A percentile compares a stretch with the other conserved stretches of the same genome.
phyloP scores from a whole-genome alignment of 2,797 vertebrate species.

The Carcharodon carcharias region DNA sequence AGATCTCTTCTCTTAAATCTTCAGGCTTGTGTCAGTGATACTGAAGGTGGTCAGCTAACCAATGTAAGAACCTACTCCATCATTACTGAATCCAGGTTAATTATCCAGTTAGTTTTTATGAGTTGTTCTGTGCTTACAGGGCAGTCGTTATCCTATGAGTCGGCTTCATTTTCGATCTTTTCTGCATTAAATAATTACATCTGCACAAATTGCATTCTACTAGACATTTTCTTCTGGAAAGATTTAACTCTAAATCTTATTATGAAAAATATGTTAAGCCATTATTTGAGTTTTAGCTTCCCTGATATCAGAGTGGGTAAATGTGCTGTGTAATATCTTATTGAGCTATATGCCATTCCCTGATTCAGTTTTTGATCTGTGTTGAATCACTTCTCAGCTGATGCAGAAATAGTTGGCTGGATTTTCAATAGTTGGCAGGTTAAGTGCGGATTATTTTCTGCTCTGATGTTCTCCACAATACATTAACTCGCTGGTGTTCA shows the following conservation, averaged over 20 bases:
- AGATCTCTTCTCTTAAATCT: constrained; percentile 79
- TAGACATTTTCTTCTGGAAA: neutral
- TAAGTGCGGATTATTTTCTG: neutral
- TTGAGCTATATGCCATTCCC: neutral
- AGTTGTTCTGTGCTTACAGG: neutral
- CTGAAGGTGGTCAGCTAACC: constrained; percentile 75
- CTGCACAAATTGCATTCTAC: neutral
- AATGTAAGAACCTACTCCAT: constrained; percentile 66
- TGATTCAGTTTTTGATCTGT: neutral
- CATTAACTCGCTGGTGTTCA: too few species aligned
- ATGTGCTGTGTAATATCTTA: neutral
- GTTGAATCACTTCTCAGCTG: neutral
- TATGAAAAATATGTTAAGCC: neutral
- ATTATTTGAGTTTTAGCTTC: neutral
- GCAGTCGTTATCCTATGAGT: neutral
- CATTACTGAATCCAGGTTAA: neutral
- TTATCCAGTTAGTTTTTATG: neutral
- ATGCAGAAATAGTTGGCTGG: too few species aligned
- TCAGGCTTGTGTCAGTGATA: constrained; percentile 84
- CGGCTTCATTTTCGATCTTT: neutral
- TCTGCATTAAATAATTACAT: neutral
- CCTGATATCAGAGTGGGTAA: neutral
- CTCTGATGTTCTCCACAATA: neutral
- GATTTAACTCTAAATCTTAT: neutral
- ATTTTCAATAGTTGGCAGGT: too few species aligned